Evolutionary conservation across 2,113 vertebrate genomes (phyloP), one percentile per base, ranked within the genome.

Genomic region (Eptesicus fuscus): DNA sequence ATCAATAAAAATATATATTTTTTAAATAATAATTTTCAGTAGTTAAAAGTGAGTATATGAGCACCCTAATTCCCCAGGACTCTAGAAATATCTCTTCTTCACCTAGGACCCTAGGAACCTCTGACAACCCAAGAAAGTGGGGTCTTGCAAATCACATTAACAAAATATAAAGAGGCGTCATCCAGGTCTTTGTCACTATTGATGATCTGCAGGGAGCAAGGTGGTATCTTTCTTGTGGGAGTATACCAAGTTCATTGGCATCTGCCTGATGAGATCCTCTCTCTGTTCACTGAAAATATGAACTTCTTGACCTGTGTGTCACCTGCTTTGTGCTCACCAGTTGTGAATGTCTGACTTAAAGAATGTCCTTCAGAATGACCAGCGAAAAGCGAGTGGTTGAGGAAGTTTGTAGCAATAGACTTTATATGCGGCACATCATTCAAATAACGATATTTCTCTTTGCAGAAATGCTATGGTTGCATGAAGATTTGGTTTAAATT

Each of bases 401-500:
- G 63, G 53, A 82, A 83, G 28, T 70, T 9, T 53, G 37, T 51
- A 86, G 51, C 35, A 63, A 83, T 28, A 8, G 22, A 74, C 18
- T 44, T 74, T n/a, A 53, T 2, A 67, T 56, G 78, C 47, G 20
- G 42, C 17, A 70, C 14, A 37, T 12, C 63, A 70, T 35, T 82
- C 20, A 77, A 23, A 78, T 17, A 28, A 90, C 51, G 56, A 94
- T 25, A 93, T 83, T 86, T 86, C n/a, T 92, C 61, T 83, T 37
- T 56, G 73, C 53, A 93, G n/a, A 73, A 69, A 76, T 56, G 47
- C 59, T 74, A 80, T 70, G 35, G 30, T 17, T 82, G 22, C 70
- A 56, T 71, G 84, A 92, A 96, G 59, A 76, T 51, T 61, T 61
- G 35, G 49, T 91, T 94, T 92, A 61, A 94, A 78, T 93, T 91